phyloP scores from a whole-genome alignment of 2,888 invertebrate genomes.

The Ectobius pallidus region DNA sequence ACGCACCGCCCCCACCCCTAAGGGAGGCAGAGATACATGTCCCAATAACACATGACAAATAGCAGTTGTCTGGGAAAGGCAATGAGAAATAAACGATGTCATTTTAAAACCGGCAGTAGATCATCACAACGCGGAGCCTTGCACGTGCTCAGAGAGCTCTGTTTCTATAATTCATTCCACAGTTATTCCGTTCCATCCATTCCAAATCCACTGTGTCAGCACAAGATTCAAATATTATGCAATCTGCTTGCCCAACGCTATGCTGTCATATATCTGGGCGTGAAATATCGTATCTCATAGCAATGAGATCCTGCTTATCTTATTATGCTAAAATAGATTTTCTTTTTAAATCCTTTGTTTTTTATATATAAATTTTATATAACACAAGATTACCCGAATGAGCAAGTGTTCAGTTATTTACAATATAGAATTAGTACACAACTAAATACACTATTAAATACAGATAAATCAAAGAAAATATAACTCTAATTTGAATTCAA shows the following conservation, averaged over 20 bases:
- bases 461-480: no score
- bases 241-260: neutral
- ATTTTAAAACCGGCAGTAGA: constrained; percentile 27
- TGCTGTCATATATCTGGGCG: no score
- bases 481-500: no score
- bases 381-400: no score
- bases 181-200: neutral
- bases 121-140: neutral
- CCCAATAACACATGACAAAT: constrained; percentile 39
- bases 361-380: no score
- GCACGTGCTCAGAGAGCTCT: neutral
- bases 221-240: neutral
- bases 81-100: constrained; percentile 29
- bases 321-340: no score
- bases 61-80: constrained; percentile 29
- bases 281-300: no score
- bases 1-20: neutral
- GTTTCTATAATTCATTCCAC: neutral
- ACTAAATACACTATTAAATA: no score
- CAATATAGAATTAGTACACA: no score
- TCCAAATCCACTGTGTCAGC: neutral
- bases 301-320: no score
- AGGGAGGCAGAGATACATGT: constrained; percentile 31
- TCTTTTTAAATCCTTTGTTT: no score
- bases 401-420: no score